A percentile compares a stretch with the other conserved stretches of the same genome.
Conservation (phyloP, 2,888 invertebrate species). For the Sturmia bella region DNA sequence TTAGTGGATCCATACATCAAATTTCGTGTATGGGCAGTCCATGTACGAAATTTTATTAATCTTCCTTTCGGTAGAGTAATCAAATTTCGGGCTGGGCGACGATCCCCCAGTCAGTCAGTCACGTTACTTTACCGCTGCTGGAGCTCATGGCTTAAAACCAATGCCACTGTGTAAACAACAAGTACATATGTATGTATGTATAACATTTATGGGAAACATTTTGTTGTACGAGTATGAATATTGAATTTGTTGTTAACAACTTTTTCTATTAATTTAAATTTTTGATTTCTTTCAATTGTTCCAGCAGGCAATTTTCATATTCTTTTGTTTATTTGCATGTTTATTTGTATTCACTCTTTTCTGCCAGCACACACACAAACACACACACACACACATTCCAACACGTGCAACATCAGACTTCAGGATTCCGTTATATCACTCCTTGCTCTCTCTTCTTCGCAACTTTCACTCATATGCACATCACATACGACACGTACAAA, state of each 20-base stretch:
- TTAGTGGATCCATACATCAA: too few relatives aligned
- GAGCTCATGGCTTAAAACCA: too few relatives aligned
- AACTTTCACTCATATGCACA: slow-evolving; percentile 26
- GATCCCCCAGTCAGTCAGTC: too few relatives aligned
- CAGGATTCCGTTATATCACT: background rate
- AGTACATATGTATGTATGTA: too few relatives aligned
- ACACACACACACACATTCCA: background rate
- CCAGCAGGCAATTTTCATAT: background rate
- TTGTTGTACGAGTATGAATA: too few relatives aligned
- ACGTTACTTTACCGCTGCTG: too few relatives aligned
- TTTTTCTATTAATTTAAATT: slow-evolving; percentile 68
- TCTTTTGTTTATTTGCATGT: slow-evolving; percentile 13
- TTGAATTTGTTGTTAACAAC: slow-evolving; percentile 42
- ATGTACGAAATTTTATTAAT: too few relatives aligned
- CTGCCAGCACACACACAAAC: background rate
- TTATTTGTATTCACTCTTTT: slow-evolving; percentile 3
- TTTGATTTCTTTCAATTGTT: slow-evolving; percentile 56
- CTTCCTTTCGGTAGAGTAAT: too few relatives aligned
- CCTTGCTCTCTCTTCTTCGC: background rate
- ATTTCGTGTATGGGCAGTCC: too few relatives aligned
- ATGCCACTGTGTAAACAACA: too few relatives aligned
- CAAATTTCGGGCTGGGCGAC: too few relatives aligned
- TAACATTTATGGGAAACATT: too few relatives aligned
- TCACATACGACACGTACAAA: slow-evolving; percentile 61
- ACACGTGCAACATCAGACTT: background rate